These are phyloP conservation scores for Chloroceryle inda DNA, from an alignment of 2,797 vertebrate species.

Conservation along the genomic window DNA sequence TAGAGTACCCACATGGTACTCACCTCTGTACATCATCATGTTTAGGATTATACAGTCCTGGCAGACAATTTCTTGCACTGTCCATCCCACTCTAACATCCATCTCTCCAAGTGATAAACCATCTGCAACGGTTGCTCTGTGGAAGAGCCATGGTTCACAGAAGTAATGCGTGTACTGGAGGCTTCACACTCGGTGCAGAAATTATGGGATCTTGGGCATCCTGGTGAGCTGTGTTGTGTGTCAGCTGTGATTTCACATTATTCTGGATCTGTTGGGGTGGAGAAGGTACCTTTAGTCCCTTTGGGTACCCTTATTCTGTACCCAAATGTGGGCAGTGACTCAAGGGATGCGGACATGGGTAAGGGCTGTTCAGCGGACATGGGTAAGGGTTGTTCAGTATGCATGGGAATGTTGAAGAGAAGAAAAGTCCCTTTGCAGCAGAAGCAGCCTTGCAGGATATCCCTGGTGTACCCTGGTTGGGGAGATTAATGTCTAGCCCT, in stretches of 20 bases:
- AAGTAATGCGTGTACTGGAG: neutral
- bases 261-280: neutral
- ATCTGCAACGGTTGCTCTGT: neutral
- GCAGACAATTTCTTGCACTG: neutral
- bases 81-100: neutral
- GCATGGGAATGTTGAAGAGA: neutral
- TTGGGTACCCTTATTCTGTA: neutral
- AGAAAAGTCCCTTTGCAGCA: neutral
- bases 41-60: neutral
- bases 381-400: neutral
- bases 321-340: no score
- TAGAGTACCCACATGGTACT: neutral
- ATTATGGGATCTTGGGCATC: accelerated
- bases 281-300: neutral
- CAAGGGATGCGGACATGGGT: neutral
- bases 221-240: neutral
- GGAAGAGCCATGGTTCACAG: neutral
- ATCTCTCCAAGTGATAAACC: neutral
- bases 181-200: neutral
- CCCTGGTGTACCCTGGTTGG: neutral
- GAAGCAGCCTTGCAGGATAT: neutral
- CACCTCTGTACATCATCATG: neutral
- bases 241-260: neutral
- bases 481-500: neutral
- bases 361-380: neutral